Base-by-base conservation (phyloP, 2,797 vertebrate species). In the Phrynocephalus forsythii region DNA sequence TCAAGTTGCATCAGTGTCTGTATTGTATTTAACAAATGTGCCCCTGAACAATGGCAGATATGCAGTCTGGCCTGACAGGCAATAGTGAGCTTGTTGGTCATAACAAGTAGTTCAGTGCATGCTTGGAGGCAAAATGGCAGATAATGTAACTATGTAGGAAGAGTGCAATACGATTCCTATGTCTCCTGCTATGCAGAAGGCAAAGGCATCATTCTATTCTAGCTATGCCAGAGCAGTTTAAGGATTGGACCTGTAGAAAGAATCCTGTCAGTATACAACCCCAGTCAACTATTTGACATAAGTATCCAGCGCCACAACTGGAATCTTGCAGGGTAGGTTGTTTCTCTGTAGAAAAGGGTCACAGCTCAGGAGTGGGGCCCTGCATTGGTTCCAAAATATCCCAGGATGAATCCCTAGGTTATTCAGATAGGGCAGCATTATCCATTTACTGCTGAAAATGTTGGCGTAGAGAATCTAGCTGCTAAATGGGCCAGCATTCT, bases 51-150 rank as follows among this genome's bases (percentile, higher is more conserved):
- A 68, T 33, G 52, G 38, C 16, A 71, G 76, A 56, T 86, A 69
- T 60, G 84, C 52, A 38, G 15, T 79, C 78, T 79, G 77, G 30
- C 67, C 48, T 79, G 26, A 77, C 38, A 28, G n/a, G 13, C 68
- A 77, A 79, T 71, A 71, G n/a, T 15, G 67, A 71, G 60, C 60
- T 72, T 72, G 60, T 80, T 60, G 33, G 68, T 86, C 63, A 80
- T 52, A 71, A 72, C 15, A 80, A 60, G 69, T 86, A 80, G 30
- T 48, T 72, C 79, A 76, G 77, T 56, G 71, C 68, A 67, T 67
- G 38, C 67, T 85, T 77, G 75, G 83, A 85, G 67, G 60, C 26
- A 60, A 78, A 78, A 48, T 63, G 85, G 78, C 77, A 86, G 50
- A 22, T 44, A 56, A 48, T 69, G n/a, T 38, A 80, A 26, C 48